Evolutionary conservation across 2,797 vertebrate genomes (phyloP).

Genomic region (Zonotrichia albicollis): DNA sequence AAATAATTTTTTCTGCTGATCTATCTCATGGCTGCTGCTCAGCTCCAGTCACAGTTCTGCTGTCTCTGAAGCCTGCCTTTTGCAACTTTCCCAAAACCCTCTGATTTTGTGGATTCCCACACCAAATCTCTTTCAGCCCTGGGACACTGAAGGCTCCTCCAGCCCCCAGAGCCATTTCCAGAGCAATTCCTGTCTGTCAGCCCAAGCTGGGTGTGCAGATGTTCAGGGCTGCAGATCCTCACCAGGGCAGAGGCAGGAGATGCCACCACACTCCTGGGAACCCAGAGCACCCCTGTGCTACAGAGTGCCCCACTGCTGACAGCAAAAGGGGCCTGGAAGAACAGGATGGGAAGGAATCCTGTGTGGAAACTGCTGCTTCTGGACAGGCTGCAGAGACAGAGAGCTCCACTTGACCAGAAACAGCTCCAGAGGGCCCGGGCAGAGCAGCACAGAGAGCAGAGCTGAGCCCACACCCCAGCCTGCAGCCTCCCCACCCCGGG

Average conservation of each 20-base stretch:
- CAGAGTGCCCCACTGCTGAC: background rate
- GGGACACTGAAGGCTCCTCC: background rate
- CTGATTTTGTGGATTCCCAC: no score
- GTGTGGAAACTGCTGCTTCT: background rate
- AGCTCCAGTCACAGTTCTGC: no score
- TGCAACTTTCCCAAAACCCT: no score
- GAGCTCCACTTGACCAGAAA: background rate
- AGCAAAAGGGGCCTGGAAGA: background rate
- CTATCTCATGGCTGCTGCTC: no score
- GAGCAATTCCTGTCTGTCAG: background rate
- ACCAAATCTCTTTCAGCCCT: background rate
- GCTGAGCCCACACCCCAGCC: background rate
- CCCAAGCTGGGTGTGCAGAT: background rate
- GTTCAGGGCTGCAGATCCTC: background rate
- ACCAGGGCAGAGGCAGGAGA: background rate
- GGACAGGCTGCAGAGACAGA: background rate
- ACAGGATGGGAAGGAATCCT: background rate
- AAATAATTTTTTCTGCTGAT: no score
- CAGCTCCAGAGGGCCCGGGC: background rate
- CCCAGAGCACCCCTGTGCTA: background rate
- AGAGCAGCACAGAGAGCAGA: background rate
- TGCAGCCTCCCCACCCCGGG: fast-evolving
- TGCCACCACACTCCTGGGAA: background rate
- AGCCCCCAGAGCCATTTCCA: background rate
- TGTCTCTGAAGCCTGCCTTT: no score